Evolutionary conservation across 1,140 invertebrate species (phyloP).

Genomic region (Ips nitidus): DNA sequence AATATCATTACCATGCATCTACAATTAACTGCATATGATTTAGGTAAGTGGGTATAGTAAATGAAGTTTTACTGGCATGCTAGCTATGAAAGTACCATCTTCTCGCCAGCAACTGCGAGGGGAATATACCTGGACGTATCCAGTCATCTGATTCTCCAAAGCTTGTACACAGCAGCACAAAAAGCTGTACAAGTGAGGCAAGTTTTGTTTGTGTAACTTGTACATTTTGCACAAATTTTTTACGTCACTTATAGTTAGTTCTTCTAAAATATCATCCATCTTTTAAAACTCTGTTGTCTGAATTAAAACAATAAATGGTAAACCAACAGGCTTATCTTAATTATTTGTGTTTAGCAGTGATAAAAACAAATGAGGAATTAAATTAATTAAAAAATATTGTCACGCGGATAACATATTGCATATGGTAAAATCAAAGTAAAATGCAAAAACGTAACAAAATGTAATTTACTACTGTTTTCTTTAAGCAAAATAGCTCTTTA

Average conservation of each 20-base stretch:
- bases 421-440: too few relatives aligned
- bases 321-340: too few relatives aligned
- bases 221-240: conserved; percentile 12
- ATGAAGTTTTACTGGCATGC: conserved; percentile 14
- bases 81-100: conserved; percentile 19
- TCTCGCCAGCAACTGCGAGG: conserved; percentile 15
- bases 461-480: too few relatives aligned
- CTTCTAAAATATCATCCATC: conserved; percentile 1
- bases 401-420: too few relatives aligned
- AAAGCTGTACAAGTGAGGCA: conserved; percentile 17
- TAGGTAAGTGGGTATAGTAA: neutral
- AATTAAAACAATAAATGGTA: too few relatives aligned
- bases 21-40: neutral
- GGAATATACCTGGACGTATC: conserved; percentile 7
- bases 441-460: too few relatives aligned
- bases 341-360: too few relatives aligned
- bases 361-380: too few relatives aligned
- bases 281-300: too few relatives aligned
- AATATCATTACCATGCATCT: conserved; percentile 13
- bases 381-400: too few relatives aligned
- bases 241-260: conserved; percentile 1
- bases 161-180: conserved; percentile 9
- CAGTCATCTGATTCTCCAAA: neutral
- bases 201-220: neutral
- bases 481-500: too few relatives aligned